Evolutionary conservation across 2,888 invertebrate genomes (phyloP).

Genomic region (Drosophila kuntzei): DNA sequence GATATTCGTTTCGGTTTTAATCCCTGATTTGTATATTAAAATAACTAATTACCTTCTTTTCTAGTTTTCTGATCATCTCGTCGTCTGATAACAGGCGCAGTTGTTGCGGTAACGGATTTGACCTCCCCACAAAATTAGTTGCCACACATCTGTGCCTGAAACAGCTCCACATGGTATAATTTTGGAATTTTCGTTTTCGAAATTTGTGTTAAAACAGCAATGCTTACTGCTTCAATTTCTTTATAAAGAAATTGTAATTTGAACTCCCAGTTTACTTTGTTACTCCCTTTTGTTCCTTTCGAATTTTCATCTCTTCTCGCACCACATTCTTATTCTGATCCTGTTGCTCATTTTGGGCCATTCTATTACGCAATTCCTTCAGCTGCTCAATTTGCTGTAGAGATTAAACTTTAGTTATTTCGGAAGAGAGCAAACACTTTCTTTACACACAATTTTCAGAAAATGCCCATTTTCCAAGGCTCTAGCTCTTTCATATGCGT

Average conservation of each 20-base stretch:
- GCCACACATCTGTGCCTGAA: slow-evolving; percentile 24
- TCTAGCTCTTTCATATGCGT: not conserved
- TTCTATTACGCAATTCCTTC: slow-evolving; percentile 22
- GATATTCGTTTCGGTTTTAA: too few species aligned
- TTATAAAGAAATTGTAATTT: not conserved
- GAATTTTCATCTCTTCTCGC: not conserved
- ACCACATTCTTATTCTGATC: not conserved
- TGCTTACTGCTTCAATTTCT: slow-evolving; percentile 12
- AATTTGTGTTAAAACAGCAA: not conserved
- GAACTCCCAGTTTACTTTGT: slow-evolving; percentile 13
- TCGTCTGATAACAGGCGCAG: slow-evolving; percentile 30
- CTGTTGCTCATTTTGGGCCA: not conserved
- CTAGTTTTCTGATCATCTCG: not conserved
- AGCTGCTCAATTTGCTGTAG: slow-evolving; percentile 67
- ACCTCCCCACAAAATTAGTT: not conserved
- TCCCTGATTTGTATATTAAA: too few species aligned
- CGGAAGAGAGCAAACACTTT: not conserved
- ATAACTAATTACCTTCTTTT: slow-evolving; percentile 5
- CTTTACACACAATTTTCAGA: slow-evolving; percentile 54
- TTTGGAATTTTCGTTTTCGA: not conserved
- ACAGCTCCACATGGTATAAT: slow-evolving; percentile 32
- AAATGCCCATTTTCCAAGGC: slow-evolving; percentile 63
- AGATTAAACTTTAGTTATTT: not conserved
- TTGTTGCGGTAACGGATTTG: slow-evolving; percentile 1
- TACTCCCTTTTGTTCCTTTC: not conserved